Base-by-base conservation (phyloP, 2,888 invertebrate genomes). In the Rutpela maculata region DNA sequence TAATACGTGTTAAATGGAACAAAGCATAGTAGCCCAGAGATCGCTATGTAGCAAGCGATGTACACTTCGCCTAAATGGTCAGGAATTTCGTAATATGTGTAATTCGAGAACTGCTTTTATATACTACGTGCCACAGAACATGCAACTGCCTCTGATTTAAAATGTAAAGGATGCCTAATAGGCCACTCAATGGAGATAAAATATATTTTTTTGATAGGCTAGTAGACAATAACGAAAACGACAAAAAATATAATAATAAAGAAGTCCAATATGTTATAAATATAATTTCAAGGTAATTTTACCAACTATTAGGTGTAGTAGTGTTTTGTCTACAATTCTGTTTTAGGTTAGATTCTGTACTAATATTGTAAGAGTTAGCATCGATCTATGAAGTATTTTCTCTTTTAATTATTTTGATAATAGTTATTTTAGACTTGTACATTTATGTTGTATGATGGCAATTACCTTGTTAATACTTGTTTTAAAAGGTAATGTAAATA, bases 291-390 rank as follows among this genome's bases (percentile, higher is more conserved):
- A n/a, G n/a, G n/a, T n/a, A n/a, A n/a, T n/a, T n/a, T n/a, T n/a
- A n/a, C n/a, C n/a, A n/a, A n/a, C n/a, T n/a, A 81, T 75, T 81
- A 76, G 76, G n/a, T 57, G 26, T 70, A 65, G 70, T 57, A 75
- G 65, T 71, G 67, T 66, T 76, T 76, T 65, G 60, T 31, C 67
- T 74, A 68, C 50, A 71, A 70, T 74, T 66, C 11, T 72, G 63
- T 78, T 76, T 22, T 75, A 73, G 70, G 59, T 70, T 67, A 67
- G 74, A 67, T 66, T 74, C 63, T 69, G 73, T 70, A 70, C 70
- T 74, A 70, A 76, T 60, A 59, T 59, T 69, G 38, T 71, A 74
- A 65, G 65, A 67, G 35, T 60, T 75, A 76, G 75, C 38, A 66
- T 66, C 57, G 60, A 59, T 60, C 59, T 75, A 71, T 35, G 57